These are phyloP conservation scores for Bimastos eiseni DNA, from an alignment of 2,888 invertebrate genomes.

Conservation along the genomic window DNA sequence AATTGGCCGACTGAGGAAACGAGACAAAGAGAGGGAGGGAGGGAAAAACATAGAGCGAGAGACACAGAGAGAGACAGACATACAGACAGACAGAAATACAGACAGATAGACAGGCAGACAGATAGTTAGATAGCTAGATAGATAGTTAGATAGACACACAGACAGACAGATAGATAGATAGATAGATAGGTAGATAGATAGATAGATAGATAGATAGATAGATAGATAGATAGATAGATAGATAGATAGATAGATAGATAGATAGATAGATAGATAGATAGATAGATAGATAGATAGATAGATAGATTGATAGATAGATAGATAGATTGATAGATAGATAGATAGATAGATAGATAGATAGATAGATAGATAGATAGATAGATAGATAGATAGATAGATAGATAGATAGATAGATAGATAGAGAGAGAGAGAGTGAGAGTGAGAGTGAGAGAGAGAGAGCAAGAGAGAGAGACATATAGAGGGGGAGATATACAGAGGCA, in stretches of 20 bases:
- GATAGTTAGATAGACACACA: neutral
- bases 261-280: neutral
- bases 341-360: neutral
- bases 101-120: neutral
- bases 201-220: neutral
- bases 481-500: neutral
- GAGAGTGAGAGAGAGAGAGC: neutral
- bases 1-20: no score
- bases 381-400: neutral
- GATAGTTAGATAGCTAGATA: neutral
- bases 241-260: neutral
- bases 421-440: neutral
- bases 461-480: neutral
- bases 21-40: neutral
- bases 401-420: neutral
- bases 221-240: neutral
- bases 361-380: constrained; percentile 8
- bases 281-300: neutral
- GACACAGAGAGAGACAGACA: neutral
- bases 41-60: neutral
- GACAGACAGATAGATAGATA: neutral
- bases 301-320: neutral
- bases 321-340: neutral
- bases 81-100: neutral
- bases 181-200: neutral